A percentile compares a stretch with the other conserved stretches of the same genome.
phyloP scores from a whole-genome alignment of 2,888 invertebrate genomes.

The Drosophila fulvimacula region DNA sequence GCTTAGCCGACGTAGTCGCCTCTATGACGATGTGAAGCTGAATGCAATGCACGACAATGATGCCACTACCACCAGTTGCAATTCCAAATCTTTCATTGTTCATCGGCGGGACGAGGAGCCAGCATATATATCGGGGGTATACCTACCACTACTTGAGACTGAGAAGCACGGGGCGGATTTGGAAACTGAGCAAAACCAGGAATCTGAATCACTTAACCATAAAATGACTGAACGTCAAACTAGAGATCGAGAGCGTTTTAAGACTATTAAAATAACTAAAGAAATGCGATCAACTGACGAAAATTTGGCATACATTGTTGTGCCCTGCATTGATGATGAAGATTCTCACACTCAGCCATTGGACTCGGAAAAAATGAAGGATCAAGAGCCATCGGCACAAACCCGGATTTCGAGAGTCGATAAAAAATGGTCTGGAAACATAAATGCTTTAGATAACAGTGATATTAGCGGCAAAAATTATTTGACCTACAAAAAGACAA shows the following conservation, averaged over 20 bases:
- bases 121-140: slow-evolving; percentile 28
- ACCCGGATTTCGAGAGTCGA: slow-evolving; percentile 78
- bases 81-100: slow-evolving; percentile 77
- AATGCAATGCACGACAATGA: slow-evolving; percentile 65
- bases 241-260: slow-evolving; percentile 84
- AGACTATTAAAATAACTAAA: slow-evolving; percentile 84
- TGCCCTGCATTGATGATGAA: slow-evolving; percentile 84
- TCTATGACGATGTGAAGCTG: slow-evolving; percentile 83
- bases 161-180: slow-evolving; percentile 35
- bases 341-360: slow-evolving; percentile 9
- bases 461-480: slow-evolving; percentile 66
- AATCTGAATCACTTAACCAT: slow-evolving; percentile 58
- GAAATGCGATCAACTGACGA: slow-evolving; percentile 63
- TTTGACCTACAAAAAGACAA: slow-evolving; percentile 82
- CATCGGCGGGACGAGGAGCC: slow-evolving; percentile 54
- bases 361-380: not conserved
- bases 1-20: slow-evolving; percentile 83
- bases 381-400: slow-evolving; percentile 35
- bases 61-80: slow-evolving; percentile 49
- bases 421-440: slow-evolving; percentile 56
- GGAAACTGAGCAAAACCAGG: slow-evolving; percentile 27
- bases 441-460: slow-evolving; percentile 40
- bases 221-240: slow-evolving; percentile 78
- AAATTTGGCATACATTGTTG: slow-evolving; percentile 77
- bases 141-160: slow-evolving; percentile 32